Base-by-base conservation (phyloP, 2,888 invertebrate species). In the Branchellion lobata region DNA sequence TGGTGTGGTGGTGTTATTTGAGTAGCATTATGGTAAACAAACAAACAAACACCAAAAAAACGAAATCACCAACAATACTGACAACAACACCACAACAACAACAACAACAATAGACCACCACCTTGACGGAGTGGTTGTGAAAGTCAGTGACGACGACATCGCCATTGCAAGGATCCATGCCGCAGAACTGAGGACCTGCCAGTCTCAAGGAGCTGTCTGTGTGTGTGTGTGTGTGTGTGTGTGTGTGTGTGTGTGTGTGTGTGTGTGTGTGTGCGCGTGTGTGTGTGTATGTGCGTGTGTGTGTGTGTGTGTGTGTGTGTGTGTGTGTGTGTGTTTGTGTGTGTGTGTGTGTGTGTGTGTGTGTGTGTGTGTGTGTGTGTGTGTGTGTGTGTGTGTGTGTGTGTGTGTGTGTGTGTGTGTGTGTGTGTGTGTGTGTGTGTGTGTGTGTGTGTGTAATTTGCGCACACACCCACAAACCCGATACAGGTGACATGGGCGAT, bases 101-200 rank as follows among this genome's bases (percentile, higher is more conserved):
- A n/a, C n/a, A n/a, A n/a, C n/a, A n/a, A n/a, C n/a, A n/a, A n/a
- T n/a, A n/a, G n/a, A n/a, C n/a, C n/a, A n/a, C n/a, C 29, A 77
- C 77, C 74, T 82, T 82, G 51, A 82, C 76, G 83, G 88, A 88
- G 84, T 90, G 90, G 84, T 90, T 89, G 84, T 90, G 90, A 84
- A 90, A 90, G 84, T 90, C 90, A 2, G 90, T 88, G 14, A 90
- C 86, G 53, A 89, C 86, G 79, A 90, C 88, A 82, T 89, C 88
- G 81, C 89, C 88, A 81, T 86, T 86, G 3, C n/a, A 27, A 68
- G 86, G 86, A 83, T 88, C 89, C 51, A 89, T 87, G 11, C 89
- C 89, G n/a, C 89, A 88, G 84, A 89, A 90, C 83, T 90, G 90
- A 14, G 90, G 90, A 21, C 90, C 90, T n/a, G 90, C 89, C 83